phyloP scores from a whole-genome alignment of 2,888 invertebrate genomes.

The Latrodectus hesperus region DNA sequence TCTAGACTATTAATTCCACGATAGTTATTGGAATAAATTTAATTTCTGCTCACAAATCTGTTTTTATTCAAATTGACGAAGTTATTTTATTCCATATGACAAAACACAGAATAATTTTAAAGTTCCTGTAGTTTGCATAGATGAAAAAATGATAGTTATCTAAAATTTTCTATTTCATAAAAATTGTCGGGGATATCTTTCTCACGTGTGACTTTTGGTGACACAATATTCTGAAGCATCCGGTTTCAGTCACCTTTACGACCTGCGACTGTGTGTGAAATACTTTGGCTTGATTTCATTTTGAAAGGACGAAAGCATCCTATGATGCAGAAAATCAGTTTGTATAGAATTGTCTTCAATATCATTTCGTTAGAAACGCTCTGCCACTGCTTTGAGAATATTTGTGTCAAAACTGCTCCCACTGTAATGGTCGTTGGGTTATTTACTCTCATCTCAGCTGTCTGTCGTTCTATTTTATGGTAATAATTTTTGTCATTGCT shows the following conservation, averaged over 20 bases:
- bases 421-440: conserved; percentile 2
- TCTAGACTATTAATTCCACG: too few relatives aligned
- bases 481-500: conserved; percentile 30
- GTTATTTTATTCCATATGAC: too few relatives aligned
- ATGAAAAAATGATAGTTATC: too few relatives aligned
- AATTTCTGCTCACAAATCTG: too few relatives aligned
- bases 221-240: not conserved
- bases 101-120: too few relatives aligned
- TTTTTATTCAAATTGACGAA: too few relatives aligned
- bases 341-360: conserved; percentile 13
- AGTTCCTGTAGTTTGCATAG: too few relatives aligned
- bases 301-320: not conserved
- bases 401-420: conserved; percentile 8
- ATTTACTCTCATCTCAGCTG: not conserved
- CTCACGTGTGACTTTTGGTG: not conserved
- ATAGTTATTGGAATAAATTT: too few relatives aligned
- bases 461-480: conserved; percentile 12
- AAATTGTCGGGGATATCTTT: too few relatives aligned
- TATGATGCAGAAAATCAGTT: conserved; percentile 35
- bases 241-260: conserved; percentile 49
- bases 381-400: conserved; percentile 12
- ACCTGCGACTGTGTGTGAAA: conserved; percentile 21
- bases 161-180: too few relatives aligned
- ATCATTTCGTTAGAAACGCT: not conserved
- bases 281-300: not conserved